A percentile compares a stretch with the other conserved stretches of the same genome.
Conservation (phyloP, 2,888 invertebrate genomes). For the Agelastica alni region DNA sequence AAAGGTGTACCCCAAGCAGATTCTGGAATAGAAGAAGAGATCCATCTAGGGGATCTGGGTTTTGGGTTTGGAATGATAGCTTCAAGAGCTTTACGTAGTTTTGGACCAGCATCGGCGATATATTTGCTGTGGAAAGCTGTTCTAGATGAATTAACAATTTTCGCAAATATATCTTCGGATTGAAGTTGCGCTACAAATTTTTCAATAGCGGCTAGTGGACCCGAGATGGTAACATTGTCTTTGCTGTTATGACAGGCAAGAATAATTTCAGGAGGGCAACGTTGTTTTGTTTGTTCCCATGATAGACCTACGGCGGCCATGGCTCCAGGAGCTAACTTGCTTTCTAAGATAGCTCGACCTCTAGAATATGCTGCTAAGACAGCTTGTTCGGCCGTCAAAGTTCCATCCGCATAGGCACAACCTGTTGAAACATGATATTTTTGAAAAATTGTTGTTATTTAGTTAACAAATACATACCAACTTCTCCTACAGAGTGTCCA, state of each 20-base stretch:
- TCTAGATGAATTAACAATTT: constrained; percentile 83
- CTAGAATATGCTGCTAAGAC: constrained; percentile 93
- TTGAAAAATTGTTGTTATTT: no score
- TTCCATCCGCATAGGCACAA: constrained; percentile 97
- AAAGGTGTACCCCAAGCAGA: constrained; percentile 77
- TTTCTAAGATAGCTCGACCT: constrained; percentile 81
- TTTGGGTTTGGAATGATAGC: constrained; percentile 81
- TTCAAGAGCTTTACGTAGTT: constrained; percentile 75
- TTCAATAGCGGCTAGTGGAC: constrained; percentile 72
- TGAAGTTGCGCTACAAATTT: constrained; percentile 72
- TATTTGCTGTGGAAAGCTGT: constrained; percentile 93
- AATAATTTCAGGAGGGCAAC: constrained; percentile 77
- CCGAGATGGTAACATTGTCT: constrained; percentile 94
- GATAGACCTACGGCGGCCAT: constrained; percentile 93
- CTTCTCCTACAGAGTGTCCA: constrained; percentile 93
- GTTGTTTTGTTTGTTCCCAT: constrained; percentile 78
- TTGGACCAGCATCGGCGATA: constrained; percentile 83
- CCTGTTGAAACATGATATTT: no score
- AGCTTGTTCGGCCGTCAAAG: constrained; percentile 92
- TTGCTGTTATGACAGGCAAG: constrained; percentile 94
- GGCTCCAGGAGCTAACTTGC: constrained; percentile 71
- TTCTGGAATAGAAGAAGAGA: constrained; percentile 92
- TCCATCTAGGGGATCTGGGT: constrained; percentile 81
- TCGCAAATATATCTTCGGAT: constrained; percentile 80
- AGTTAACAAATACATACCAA: constrained; percentile 59